These are phyloP conservation scores for Hippocampus guttulatus DNA, from an alignment of 2,113 vertebrate genomes.

Conservation along the genomic window DNA sequence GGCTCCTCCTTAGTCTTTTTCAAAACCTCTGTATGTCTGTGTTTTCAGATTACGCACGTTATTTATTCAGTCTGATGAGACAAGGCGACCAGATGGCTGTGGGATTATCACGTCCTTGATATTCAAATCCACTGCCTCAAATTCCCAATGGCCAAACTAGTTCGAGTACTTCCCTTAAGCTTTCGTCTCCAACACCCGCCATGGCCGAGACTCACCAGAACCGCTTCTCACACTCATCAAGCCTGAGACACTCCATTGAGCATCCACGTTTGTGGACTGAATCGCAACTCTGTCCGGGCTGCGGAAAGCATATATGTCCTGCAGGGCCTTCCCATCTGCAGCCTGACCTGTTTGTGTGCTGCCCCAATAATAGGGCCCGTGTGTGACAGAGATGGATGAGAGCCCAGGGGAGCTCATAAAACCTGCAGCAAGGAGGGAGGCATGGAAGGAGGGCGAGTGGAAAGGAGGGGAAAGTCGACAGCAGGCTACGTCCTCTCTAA, in stretches of 20 bases:
- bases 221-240: slow-evolving; percentile 45
- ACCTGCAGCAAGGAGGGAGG: slow-evolving; percentile 67
- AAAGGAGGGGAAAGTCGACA: slow-evolving; percentile 64
- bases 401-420: slow-evolving; percentile 80
- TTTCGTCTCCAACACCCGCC: slow-evolving; percentile 20
- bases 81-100: slow-evolving; percentile 72
- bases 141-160: slow-evolving; percentile 60
- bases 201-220: slow-evolving; percentile 20
- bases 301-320: slow-evolving; percentile 71
- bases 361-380: slow-evolving; percentile 76
- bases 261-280: slow-evolving; percentile 48
- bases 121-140: slow-evolving; percentile 70
- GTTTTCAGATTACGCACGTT: slow-evolving; percentile 71
- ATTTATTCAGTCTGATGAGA: slow-evolving; percentile 74
- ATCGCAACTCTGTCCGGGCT: slow-evolving; percentile 61
- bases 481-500: slow-evolving; percentile 67
- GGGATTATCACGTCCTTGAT: slow-evolving; percentile 76
- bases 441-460: slow-evolving; percentile 37
- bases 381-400: slow-evolving; percentile 80
- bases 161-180: slow-evolving; percentile 59
- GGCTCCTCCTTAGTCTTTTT: slow-evolving; percentile 47
- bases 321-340: slow-evolving; percentile 73
- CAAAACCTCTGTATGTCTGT: slow-evolving; percentile 65
- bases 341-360: slow-evolving; percentile 66
- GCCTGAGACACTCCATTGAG: slow-evolving; percentile 55